Evolutionary conservation across 2,888 invertebrate genomes (phyloP), one percentile per base, ranked within the genome.

Genomic region (Lepas anatifera): DNA sequence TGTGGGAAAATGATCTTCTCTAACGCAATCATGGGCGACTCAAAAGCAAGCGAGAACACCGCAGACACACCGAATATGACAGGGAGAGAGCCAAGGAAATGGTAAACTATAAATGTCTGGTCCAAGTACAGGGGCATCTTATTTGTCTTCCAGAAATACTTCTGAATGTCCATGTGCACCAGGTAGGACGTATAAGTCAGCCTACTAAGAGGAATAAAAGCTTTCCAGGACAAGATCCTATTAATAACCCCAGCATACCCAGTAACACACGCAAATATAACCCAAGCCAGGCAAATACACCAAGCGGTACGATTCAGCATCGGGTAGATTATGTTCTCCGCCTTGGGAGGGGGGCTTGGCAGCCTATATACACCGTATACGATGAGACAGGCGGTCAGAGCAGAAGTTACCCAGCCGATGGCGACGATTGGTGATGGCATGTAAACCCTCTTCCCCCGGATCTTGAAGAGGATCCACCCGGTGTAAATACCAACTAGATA

Each of bases 261-360:
- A 22, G 87, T 87, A 79, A 87, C 87, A 75, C 87, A 87, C 0
- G 86, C 85, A 69, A 88, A 79, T n/a, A 89, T 86, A 72, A 91
- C 86, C 89, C 89, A 89, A 4, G 86, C 86, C 66, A 86, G 84
- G 0, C 85, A 84, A 6, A 87, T 80, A 74, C 86, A 85, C 89
- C 89, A 89, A 0, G 86, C 85, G 7, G 87, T 79, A 75, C 86
- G 84, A 76, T 88, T 87, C 11, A 88, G 77, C 0, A 86, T 83
- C 8, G 87, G 84, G 76, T 88, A 89, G 0, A 85, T 78, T 0
- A 87, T 85, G 1, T 87, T 85, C 75, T 86, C 87, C 35, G 85
- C 79, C 1, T 79, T 78, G 6, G 32, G 13, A 25, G 11, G 67
- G 86, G 84, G 52, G 72, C 72, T 11, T 72, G 72, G 50, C 90